Evolutionary conservation across 2,797 vertebrate genomes (phyloP), one percentile per base, ranked within the genome.

Genomic region (Schizothorax lantsangensis): DNA sequence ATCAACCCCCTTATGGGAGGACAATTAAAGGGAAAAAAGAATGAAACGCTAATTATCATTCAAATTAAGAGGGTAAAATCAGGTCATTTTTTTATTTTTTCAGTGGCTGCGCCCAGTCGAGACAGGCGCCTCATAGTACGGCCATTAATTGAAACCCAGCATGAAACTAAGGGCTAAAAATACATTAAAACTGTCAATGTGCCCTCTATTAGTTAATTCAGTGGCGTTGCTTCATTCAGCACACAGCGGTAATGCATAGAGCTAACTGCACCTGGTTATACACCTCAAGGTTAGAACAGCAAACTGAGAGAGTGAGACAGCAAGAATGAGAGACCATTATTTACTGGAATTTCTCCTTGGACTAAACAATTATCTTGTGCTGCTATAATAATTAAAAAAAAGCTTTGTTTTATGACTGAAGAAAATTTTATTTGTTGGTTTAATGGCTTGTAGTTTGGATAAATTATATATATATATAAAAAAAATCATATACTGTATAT

Each of bases 11-110:
- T 93, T 91, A 91, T 93, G 94, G 91, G 94, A 95, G 87, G 91
- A 94, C 94, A 94, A 94, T 94, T 93, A 92, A 84, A 90, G 87
- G 84, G 90, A 93, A 95, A 93, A 17, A 43, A 95, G 95, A 92
- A 93, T 92, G 88, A 90, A 92, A 93, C 92, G 93, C 94, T 95
- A 95, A 96, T 96, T 95, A 95, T 95, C 93, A 93, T 92, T 93
- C 91, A 93, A 95, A 96, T 96, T 95, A 94, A 91, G 91, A 90
- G 89, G 91, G 93, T 94, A 95, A 95, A 95, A 95, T 95, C 92
- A 95, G 94, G 86, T 90, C 87, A 81, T 81, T 86, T 64, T 81
- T 14, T 1, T 5, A 3, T 64, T 54, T 54, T 82, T 88, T 86
- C 91, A 6, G 8, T 91, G 90, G 90, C 94, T 92, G 89, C 85